Evolutionary conservation across 2,888 invertebrate genomes (phyloP), one percentile per base, ranked within the genome.

Genomic region (Nomada fucata): DNA sequence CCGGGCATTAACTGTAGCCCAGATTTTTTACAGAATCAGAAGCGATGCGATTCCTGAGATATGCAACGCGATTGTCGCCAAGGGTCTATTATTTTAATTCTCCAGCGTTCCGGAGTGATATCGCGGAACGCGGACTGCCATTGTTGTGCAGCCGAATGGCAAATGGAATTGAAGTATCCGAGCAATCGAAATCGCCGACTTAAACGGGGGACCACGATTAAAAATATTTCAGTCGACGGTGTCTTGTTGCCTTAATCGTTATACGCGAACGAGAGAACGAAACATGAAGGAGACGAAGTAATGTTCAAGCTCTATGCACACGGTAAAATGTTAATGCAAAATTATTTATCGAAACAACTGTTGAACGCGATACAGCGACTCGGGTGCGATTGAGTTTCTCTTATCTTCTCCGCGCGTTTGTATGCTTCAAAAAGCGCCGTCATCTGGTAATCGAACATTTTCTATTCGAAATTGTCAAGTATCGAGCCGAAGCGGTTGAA

Each of bases 61-160:
- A 67, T 44, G 36, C 64, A 50, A 42, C 29, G 26, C 3, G 23
- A 70, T 29, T 18, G 59, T 55, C 9, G 63, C 13, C n/a, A 5
- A 69, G 69, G 36, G 71, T 71, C 77, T 50, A 71, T 77, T 71
- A 71, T 71, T 71, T 71, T 61, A 71, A 65, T 77, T 53, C 77
- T 44, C n/a, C 70, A 47, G 60, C 60, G 50, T 18, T 7, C 2
- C 11, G 2, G 60, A 60, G 61, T 44, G 53, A 71, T 69, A 50
- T 64, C 44, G 44, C 52, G 42, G 64, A 11, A 64, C 50, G 23
- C 29, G 47, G 23, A 15, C 23, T 5, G 13, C 18, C 18, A 61
- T 57, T 36, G 59, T 65, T 65, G 29, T 11, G 36, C 59, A 26
- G 50, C 18, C 36, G n/a, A 70, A 77, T 23, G 69, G 15, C 64